These are phyloP conservation scores for Parauchenoglanis ngamensis DNA, from an alignment of 2,797 vertebrate genomes.

Conservation along the genomic window DNA sequence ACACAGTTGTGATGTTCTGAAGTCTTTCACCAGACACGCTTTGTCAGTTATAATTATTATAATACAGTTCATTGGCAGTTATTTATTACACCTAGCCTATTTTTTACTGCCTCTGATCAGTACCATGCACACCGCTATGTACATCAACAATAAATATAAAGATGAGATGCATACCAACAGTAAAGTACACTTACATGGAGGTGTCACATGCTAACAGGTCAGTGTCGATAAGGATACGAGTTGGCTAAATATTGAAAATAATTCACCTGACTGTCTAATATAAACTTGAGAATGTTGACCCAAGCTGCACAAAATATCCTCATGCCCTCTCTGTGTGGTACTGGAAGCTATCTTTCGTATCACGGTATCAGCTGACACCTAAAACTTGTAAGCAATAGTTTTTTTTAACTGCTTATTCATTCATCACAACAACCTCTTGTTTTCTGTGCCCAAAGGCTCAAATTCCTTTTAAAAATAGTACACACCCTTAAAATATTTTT, in stretches of 20 bases:
- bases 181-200: neutral
- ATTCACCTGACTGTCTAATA: neutral
- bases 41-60: slow-evolving; percentile 2
- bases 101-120: neutral
- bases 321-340: neutral
- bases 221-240: neutral
- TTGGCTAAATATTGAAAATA: neutral
- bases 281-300: neutral
- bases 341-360: too few species aligned
- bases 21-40: neutral
- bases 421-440: slow-evolving; percentile 1
- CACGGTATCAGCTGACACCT: neutral
- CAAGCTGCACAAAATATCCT: neutral
- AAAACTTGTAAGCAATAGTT: neutral
- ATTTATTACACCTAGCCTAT: neutral
- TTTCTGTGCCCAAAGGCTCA: neutral
- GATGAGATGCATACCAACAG: neutral
- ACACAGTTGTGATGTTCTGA: neutral
- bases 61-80: neutral
- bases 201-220: neutral
- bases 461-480: neutral
- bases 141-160: neutral
- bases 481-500: neutral
- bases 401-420: slow-evolving; percentile 6
- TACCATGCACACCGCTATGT: neutral